Evolutionary conservation across 1,140 invertebrate genomes (phyloP).

Genomic region (Aphelenchoides fujianensis): DNA sequence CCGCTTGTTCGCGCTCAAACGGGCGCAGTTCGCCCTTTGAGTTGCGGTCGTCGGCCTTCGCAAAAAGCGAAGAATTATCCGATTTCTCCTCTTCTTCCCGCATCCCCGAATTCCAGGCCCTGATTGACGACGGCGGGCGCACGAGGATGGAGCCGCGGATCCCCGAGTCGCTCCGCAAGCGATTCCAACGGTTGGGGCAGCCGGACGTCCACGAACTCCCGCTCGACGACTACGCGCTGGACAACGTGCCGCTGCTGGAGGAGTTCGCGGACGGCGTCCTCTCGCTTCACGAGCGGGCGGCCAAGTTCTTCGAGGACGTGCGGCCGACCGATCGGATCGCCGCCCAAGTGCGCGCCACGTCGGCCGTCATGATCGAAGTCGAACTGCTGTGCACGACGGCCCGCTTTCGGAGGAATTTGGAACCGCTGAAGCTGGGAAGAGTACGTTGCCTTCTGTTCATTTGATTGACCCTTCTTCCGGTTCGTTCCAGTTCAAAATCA

Average conservation of each 20-base stretch:
- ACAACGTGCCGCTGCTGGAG: constrained; percentile 8
- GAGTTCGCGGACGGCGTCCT: not conserved
- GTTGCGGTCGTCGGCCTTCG: too few species aligned
- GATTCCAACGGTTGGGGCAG: not conserved
- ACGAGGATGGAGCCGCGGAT: not conserved
- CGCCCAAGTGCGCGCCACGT: not conserved
- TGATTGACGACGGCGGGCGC: not conserved
- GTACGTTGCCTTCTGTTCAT: not conserved
- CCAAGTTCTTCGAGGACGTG: constrained; percentile 3
- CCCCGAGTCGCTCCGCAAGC: not conserved
- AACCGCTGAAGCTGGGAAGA: constrained; percentile 7
- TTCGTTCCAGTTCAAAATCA: constrained; percentile 5
- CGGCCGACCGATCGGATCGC: not conserved
- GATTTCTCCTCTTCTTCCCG: not conserved
- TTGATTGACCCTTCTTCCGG: not conserved
- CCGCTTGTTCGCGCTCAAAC: too few species aligned
- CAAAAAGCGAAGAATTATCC: too few species aligned
- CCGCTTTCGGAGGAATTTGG: not conserved
- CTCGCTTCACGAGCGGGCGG: not conserved
- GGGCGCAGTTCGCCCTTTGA: too few species aligned
- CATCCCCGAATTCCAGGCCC: not conserved
- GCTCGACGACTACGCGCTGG: not conserved
- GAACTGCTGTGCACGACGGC: constrained; percentile 2
- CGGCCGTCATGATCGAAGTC: constrained; percentile 15
- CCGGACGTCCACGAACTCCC: not conserved